These are phyloP conservation scores for Trachelus troglodyta DNA, from an alignment of 2,888 invertebrate genomes.

Conservation along the genomic window DNA sequence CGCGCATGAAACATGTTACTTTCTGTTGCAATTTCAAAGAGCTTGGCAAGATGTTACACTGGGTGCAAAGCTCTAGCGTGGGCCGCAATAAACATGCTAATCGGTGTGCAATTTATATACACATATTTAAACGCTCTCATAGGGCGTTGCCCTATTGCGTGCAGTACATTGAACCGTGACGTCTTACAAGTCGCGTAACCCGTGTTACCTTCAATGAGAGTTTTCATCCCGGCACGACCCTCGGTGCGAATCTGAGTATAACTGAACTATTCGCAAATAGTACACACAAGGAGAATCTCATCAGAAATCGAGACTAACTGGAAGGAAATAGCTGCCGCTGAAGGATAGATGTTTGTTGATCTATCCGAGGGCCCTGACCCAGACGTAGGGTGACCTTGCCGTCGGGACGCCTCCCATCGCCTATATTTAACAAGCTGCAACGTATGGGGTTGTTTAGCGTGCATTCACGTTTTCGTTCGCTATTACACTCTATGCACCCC, in stretches of 20 bases:
- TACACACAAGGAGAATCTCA: neutral
- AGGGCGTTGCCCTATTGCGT: neutral
- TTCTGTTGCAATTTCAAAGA: neutral
- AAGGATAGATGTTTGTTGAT: neutral
- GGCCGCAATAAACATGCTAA: constrained; percentile 13
- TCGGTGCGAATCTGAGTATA: neutral
- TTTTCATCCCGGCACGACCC: neutral
- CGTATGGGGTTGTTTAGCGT: constrained; percentile 7
- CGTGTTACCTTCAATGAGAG: neutral
- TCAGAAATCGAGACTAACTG: neutral
- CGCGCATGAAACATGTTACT: neutral
- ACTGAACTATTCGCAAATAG: neutral
- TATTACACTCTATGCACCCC: neutral
- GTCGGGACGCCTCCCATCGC: constrained; percentile 21
- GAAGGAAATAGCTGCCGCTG: neutral
- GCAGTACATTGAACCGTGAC: neutral
- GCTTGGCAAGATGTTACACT: neutral
- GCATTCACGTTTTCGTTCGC: neutral
- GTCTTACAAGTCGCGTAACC: neutral
- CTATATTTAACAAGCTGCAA: constrained; percentile 40
- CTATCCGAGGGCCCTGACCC: constrained; percentile 35
- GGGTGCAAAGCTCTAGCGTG: neutral
- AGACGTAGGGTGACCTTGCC: constrained; percentile 41
- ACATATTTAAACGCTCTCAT: neutral
- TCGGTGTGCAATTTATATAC: constrained; percentile 13